These are phyloP conservation scores for Gastrophryne carolinensis DNA, from an alignment of 2,797 vertebrate genomes.

Conservation along the genomic window DNA sequence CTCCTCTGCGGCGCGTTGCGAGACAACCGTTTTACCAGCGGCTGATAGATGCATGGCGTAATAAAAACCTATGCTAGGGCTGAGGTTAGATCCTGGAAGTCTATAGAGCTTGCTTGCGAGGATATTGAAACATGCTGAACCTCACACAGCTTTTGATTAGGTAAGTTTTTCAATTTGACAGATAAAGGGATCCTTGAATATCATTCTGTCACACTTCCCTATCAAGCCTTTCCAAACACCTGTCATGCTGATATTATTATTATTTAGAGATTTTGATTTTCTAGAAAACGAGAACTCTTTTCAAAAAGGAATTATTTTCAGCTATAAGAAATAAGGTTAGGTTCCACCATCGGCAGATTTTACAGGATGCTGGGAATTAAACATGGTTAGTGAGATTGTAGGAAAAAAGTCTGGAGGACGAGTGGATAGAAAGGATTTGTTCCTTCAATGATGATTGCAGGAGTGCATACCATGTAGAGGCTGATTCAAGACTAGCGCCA, in stretches of 20 bases:
- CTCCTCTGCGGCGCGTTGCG: conserved; percentile 41
- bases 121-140: conserved; percentile 72
- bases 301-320: conserved; percentile 30
- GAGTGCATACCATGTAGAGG: no score
- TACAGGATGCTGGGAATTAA: background rate
- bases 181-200: conserved; percentile 71
- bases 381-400: no score
- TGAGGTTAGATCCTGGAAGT: conserved; percentile 55
- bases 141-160: conserved; percentile 68
- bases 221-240: conserved; percentile 63
- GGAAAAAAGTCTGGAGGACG: no score
- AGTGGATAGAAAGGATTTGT: no score
- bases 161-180: conserved; percentile 69
- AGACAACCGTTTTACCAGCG: conserved; percentile 56
- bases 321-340: conserved; percentile 56
- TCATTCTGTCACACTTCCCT: conserved; percentile 62
- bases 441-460: no score
- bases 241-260: conserved; percentile 57
- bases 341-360: conserved; percentile 54
- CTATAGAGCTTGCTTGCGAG: conserved; percentile 60
- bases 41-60: conserved; percentile 61
- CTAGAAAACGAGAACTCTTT: conserved; percentile 60
- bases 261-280: no score
- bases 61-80: conserved; percentile 65
- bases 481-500: no score